Conservation (phyloP, 64 coral and sea anemone species). For the Pocillopora verrucosa region DNA sequence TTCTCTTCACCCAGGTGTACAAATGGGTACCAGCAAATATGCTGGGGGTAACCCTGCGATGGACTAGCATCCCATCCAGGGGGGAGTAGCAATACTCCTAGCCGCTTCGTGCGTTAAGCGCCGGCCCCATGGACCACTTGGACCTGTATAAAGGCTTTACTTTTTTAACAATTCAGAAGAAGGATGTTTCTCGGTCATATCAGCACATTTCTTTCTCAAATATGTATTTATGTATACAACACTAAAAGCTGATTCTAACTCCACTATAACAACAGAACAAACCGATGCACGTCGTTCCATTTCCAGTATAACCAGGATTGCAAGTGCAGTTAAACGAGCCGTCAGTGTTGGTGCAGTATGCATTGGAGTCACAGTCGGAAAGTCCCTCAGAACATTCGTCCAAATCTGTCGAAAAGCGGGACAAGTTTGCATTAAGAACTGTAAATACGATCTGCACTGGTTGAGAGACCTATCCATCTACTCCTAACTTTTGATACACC, state of each 20-base stretch:
- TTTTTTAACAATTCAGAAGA: too few relatives aligned
- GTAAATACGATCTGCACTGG: too few relatives aligned
- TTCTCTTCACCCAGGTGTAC: too few relatives aligned
- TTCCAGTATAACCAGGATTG: constrained; percentile 50
- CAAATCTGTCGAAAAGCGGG: constrained; percentile 5
- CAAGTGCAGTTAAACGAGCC: constrained; percentile 47
- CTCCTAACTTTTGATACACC: not conserved
- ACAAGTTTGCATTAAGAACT: not conserved
- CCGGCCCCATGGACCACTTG: too few relatives aligned
- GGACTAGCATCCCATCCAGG: too few relatives aligned
- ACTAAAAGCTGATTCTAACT: not conserved
- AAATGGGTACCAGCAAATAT: too few relatives aligned
- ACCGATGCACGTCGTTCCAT: constrained; percentile 60
- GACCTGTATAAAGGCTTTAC: too few relatives aligned
- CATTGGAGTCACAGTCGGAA: constrained; percentile 29
- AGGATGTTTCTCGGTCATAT: too few relatives aligned
- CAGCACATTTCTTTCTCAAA: not conserved
- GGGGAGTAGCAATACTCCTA: too few relatives aligned
- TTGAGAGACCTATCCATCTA: too few relatives aligned
- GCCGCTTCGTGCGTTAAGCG: too few relatives aligned
- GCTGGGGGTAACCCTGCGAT: too few relatives aligned
- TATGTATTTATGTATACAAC: not conserved
- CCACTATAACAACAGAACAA: not conserved
- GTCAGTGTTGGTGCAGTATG: constrained; percentile 26
- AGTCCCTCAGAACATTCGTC: constrained; percentile 32